These are phyloP conservation scores for Sphyrna mokarran DNA, from an alignment of 2,113 vertebrate genomes.

Conservation along the genomic window DNA sequence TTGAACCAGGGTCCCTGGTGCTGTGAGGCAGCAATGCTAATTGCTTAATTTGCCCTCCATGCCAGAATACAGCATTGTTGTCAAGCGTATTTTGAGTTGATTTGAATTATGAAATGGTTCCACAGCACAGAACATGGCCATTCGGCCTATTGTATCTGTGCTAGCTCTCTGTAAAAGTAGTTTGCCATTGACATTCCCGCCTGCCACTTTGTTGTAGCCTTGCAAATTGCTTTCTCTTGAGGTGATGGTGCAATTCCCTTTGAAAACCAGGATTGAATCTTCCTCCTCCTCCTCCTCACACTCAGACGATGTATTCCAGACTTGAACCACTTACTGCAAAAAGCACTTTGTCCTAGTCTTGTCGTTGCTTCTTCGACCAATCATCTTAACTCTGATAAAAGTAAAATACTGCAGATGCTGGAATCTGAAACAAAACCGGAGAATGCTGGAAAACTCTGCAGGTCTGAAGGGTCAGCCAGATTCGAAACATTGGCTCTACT, in stretches of 20 bases:
- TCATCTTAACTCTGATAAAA: neutral
- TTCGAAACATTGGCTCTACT: too few species aligned
- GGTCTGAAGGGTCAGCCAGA: too few species aligned
- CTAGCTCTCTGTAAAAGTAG: neutral
- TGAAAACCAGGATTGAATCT: neutral
- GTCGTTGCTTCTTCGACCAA: neutral
- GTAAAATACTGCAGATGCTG: too few species aligned
- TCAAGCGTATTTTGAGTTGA: too few species aligned
- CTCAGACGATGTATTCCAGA: neutral
- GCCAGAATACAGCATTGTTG: neutral
- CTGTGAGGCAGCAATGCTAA: too few species aligned
- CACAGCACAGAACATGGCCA: neutral
- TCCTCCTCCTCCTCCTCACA: too few species aligned
- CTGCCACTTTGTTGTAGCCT: neutral
- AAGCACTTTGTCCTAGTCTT: neutral
- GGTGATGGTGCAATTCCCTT: neutral
- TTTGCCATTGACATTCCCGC: neutral
- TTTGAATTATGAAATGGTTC: too few species aligned
- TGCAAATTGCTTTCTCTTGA: neutral
- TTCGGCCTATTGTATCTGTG: neutral
- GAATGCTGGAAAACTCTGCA: too few species aligned
- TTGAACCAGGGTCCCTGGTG: too few species aligned
- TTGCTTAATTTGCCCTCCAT: neutral
- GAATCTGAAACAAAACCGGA: too few species aligned
- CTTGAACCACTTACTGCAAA: neutral